Percentiles rank a stretch among this genome's conserved stretches.
These are phyloP conservation scores for Osmerus mordax DNA, from an alignment of 2,113 vertebrate genomes.

Conservation along the genomic window DNA sequence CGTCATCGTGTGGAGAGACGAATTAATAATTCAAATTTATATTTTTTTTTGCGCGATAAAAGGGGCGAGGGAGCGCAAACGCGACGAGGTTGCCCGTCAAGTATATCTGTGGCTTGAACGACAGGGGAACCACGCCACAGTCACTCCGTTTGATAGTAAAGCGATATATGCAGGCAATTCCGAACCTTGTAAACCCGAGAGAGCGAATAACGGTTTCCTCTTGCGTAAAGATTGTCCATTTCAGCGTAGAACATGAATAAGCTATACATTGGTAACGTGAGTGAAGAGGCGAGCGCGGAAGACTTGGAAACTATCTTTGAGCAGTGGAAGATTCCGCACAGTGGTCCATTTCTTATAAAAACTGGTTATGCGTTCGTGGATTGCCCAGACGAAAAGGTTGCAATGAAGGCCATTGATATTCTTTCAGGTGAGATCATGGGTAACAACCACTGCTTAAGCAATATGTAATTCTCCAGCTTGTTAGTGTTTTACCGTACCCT, in stretches of 20 bases:
- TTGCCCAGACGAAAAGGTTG: slow-evolving; percentile 95
- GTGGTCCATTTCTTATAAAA: slow-evolving; percentile 92
- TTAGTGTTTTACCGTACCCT: slow-evolving; percentile 24
- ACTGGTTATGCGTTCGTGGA: slow-evolving; percentile 98
- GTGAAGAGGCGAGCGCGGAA: slow-evolving; percentile 87
- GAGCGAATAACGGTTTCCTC: slow-evolving; percentile 58
- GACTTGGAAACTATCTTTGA: slow-evolving; percentile 97
- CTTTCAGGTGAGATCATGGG: slow-evolving; percentile 88
- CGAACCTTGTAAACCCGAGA: slow-evolving; percentile 62
- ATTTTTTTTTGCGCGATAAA: slow-evolving; percentile 67
- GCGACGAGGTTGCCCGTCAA: slow-evolving; percentile 67
- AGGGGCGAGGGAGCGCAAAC: slow-evolving; percentile 65
- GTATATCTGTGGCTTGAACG: slow-evolving; percentile 68
- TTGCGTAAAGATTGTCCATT: slow-evolving; percentile 56
- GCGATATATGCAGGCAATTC: slow-evolving; percentile 58
- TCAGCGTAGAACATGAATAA: slow-evolving; percentile 89
- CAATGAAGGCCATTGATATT: slow-evolving; percentile 96
- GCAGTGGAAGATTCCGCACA: slow-evolving; percentile 94
- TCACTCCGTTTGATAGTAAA: slow-evolving; percentile 67
- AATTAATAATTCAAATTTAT: slow-evolving; percentile 70
- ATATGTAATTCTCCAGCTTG: slow-evolving; percentile 27
- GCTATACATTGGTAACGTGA: slow-evolving; percentile 97
- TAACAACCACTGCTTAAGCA: slow-evolving; percentile 18
- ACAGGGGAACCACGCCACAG: slow-evolving; percentile 69
- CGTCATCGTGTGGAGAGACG: slow-evolving; percentile 70